Evolutionary conservation across 2,888 invertebrate genomes (phyloP), one percentile per base, ranked within the genome.

Genomic region (Thereva nobilitata): DNA sequence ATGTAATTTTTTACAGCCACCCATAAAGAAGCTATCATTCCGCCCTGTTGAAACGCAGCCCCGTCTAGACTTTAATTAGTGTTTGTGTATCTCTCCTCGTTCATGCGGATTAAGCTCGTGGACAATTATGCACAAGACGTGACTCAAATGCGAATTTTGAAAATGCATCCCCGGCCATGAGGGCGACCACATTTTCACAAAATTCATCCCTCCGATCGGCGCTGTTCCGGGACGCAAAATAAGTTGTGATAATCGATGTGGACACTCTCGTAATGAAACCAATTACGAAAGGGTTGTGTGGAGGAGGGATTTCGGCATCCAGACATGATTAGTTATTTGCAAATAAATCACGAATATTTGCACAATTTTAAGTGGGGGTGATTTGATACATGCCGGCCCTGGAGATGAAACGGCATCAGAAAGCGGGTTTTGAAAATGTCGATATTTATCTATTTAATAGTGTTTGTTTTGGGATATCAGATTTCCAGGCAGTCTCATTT

Each of bases 1-100:
- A 37, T 40, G 57, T 44, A 57, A 57, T 57, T 57, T 56, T 57
- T 45, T 10, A 23, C 23, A 23, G 23, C 57, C 42, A 9, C 44
- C 57, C 23, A 57, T 57, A 57, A 57, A 57, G 44, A 57, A 57
- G 57, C 34, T 42, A 57, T 57, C 57, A 57, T 35, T 45, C 45
- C 10, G 37, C 34, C 37, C 3, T 42, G 49, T 23, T 23, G 12
- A 49, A 57, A 40, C 34, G 57, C 34, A 57, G 45, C 44, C 57
- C 42, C 35, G 44, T 57, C 57, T 57, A 57, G 57, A 57, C 57
- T 45, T 57, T 57, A 57, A 57, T 57, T 57, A 57, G 57, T 57
- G 57, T 57, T 57, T 57, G 57, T 57, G 57, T 57, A 57, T 57
- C 45, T 35, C 34, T n/a, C 34, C 34, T 44, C 57, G 45, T 57